Evolutionary conservation across 2,888 invertebrate species (phyloP).

Genomic region (Philonicus albiceps): DNA sequence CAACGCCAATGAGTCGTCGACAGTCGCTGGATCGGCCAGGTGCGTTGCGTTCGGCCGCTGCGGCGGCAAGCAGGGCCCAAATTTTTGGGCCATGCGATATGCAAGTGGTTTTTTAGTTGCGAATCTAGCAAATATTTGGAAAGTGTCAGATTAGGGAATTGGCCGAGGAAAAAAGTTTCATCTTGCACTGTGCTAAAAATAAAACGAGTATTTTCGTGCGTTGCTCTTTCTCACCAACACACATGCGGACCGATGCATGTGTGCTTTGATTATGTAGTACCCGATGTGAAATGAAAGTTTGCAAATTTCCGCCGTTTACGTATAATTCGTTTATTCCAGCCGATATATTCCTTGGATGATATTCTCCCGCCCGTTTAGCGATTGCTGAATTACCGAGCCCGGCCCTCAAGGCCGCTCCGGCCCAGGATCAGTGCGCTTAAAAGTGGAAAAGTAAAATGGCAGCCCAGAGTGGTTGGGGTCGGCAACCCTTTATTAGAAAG

Average conservation of each 20-base stretch:
- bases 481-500: conserved; percentile 45
- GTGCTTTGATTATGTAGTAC: conserved; percentile 33
- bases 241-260: not conserved
- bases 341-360: not conserved
- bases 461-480: conserved; percentile 2
- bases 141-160: conserved; percentile 39
- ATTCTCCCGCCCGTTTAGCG: not conserved
- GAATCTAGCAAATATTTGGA: conserved; percentile 16
- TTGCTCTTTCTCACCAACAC: conserved; percentile 35
- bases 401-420: not conserved
- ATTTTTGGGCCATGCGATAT: not conserved
- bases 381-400: not conserved
- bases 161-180: conserved; percentile 43
- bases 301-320: conserved; percentile 3
- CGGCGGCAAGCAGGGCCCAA: not conserved
- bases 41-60: conserved; percentile 42
- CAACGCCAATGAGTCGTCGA: conserved; percentile 59
- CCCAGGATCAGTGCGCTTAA: not conserved
- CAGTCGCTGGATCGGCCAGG: conserved; percentile 60
- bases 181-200: conserved; percentile 48
- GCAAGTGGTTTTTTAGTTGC: conserved; percentile 9
- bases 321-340: not conserved
- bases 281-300: conserved; percentile 44
- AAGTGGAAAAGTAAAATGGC: not conserved
- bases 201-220: conserved; percentile 49